Evolutionary conservation across 2,888 invertebrate species (phyloP).

Genomic region (Orchesella flavescens): DNA sequence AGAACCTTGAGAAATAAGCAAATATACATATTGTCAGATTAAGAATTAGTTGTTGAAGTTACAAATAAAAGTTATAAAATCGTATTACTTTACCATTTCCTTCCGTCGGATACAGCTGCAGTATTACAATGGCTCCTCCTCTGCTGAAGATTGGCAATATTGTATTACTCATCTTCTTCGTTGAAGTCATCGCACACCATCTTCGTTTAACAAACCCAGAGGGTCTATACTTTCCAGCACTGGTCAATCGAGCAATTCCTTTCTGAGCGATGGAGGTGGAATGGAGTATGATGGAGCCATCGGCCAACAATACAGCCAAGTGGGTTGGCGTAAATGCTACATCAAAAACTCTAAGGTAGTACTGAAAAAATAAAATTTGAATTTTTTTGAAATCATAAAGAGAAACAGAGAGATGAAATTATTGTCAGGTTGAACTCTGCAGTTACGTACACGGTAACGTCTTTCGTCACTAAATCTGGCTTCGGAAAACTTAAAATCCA

Average conservation of each 20-base stretch:
- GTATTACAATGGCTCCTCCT: conserved; percentile 53
- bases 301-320: conserved; percentile 43
- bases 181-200: conserved; percentile 59
- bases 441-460: too few species aligned
- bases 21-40: neutral
- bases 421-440: too few species aligned
- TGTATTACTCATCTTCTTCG: conserved; percentile 47
- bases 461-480: neutral
- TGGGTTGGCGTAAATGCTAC: conserved; percentile 63
- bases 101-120: conserved; percentile 62
- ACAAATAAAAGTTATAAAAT: neutral
- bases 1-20: neutral
- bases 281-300: conserved; percentile 51
- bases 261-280: conserved; percentile 25
- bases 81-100: conserved; percentile 31
- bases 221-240: conserved; percentile 32
- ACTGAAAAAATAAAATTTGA: conserved; percentile 18
- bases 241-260: conserved; percentile 35
- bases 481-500: conserved; percentile 4
- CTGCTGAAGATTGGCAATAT: conserved; percentile 52
- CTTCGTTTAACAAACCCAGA: conserved; percentile 48
- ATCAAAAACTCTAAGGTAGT: conserved; percentile 46
- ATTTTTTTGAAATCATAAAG: too few species aligned
- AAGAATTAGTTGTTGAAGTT: too few species aligned
- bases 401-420: too few species aligned